A percentile compares a stretch with the other conserved stretches of the same genome.
phyloP scores from a whole-genome alignment of 2,888 invertebrate species.

The Aleiodes testaceus region DNA sequence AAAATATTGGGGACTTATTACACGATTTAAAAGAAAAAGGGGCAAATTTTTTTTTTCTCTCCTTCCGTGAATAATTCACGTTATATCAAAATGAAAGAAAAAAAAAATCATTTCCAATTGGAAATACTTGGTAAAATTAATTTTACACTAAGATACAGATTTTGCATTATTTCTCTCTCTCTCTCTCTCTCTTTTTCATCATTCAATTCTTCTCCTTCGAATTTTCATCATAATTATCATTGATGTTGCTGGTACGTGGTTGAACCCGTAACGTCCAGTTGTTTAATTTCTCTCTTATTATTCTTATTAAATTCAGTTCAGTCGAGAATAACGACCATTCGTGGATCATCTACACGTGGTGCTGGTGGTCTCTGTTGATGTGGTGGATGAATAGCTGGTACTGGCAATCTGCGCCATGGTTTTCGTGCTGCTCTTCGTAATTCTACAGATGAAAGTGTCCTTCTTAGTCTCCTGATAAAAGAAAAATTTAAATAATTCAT shows the following conservation, averaged over 20 bases:
- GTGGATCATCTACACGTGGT: constrained; percentile 65
- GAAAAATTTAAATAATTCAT: constrained; percentile 18
- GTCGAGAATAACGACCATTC: constrained; percentile 73
- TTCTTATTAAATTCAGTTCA: constrained; percentile 61
- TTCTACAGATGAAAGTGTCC: constrained; percentile 85
- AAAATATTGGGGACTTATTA: too few relatives aligned
- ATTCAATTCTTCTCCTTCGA: background rate
- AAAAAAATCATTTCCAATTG: too few relatives aligned
- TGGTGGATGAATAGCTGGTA: constrained; percentile 61
- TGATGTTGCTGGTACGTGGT: constrained; percentile 39
- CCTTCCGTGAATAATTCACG: too few relatives aligned
- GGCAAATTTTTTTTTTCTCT: too few relatives aligned
- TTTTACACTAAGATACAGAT: too few relatives aligned
- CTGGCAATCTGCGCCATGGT: constrained; percentile 82
- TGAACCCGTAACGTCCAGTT: constrained; percentile 9
- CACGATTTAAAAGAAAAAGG: too few relatives aligned
- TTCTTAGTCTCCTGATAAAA: constrained; percentile 84
- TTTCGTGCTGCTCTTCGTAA: constrained; percentile 89
- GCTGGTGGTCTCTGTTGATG: constrained; percentile 64
- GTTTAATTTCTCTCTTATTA: constrained; percentile 42
- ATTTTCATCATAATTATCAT: background rate
- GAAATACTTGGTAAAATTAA: too few relatives aligned
- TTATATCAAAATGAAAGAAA: too few relatives aligned
- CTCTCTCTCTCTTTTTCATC: too few relatives aligned
- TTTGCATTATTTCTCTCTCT: too few relatives aligned